Evolutionary conservation across 2,113 vertebrate species (phyloP).

Genomic region (Gallinago undulata): DNA sequence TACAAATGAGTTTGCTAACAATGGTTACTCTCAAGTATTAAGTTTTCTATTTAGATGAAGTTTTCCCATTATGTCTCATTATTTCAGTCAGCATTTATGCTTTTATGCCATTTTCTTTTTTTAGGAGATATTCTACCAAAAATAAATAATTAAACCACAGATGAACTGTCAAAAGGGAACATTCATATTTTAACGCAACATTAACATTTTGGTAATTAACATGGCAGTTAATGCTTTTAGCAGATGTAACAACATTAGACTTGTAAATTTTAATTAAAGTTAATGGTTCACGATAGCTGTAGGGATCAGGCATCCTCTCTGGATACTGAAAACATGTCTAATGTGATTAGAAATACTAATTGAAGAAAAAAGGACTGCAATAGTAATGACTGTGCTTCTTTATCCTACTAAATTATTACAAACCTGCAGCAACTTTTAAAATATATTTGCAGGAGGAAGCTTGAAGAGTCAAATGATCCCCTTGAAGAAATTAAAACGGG

Average conservation of each 20-base stretch:
- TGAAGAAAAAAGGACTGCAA: slow-evolving; percentile 69
- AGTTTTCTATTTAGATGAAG: background rate
- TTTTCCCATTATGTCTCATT: slow-evolving; percentile 35
- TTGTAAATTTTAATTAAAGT: slow-evolving; percentile 87
- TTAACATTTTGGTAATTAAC: slow-evolving; percentile 84
- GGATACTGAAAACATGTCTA: slow-evolving; percentile 77
- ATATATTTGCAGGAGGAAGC: slow-evolving; percentile 22
- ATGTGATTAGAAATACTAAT: slow-evolving; percentile 80
- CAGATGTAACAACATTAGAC: slow-evolving; percentile 84
- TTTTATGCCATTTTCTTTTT: slow-evolving; percentile 43
- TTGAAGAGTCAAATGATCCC: slow-evolving; percentile 15
- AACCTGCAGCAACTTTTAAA: slow-evolving; percentile 55
- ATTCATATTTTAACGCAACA: slow-evolving; percentile 80
- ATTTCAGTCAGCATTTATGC: slow-evolving; percentile 29
- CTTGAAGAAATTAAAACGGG: slow-evolving; percentile 49
- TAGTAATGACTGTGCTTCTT: slow-evolving; percentile 53
- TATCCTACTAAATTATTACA: slow-evolving; percentile 56
- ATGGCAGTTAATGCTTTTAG: slow-evolving; percentile 83
- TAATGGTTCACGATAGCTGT: slow-evolving; percentile 81
- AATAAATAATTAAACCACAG: slow-evolving; percentile 79
- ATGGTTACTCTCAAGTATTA: background rate
- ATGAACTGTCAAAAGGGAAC: slow-evolving; percentile 82
- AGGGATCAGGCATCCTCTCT: slow-evolving; percentile 79
- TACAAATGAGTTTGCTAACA: background rate
- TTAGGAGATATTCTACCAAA: slow-evolving; percentile 64